phyloP scores from a whole-genome alignment of 2,113 vertebrate genomes.

The Clarias magur region DNA sequence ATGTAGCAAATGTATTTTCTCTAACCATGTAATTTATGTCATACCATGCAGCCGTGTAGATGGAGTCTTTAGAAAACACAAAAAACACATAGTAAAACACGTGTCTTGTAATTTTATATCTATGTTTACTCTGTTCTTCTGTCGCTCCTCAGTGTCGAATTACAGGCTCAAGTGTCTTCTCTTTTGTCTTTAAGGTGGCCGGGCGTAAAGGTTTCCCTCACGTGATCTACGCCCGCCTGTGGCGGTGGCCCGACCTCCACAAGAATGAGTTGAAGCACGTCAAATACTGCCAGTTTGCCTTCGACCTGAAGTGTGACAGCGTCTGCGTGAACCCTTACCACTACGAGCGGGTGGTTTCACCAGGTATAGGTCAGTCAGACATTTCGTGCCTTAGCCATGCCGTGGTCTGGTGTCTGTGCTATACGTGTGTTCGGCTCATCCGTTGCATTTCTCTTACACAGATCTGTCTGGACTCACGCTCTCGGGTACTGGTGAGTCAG shows the following conservation, averaged over 20 bases:
- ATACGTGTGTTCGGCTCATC: not conserved
- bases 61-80: not conserved
- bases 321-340: conserved; percentile 98
- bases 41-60: not conserved
- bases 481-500: conserved; percentile 78
- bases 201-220: conserved; percentile 98
- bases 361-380: conserved; percentile 85
- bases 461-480: conserved; percentile 93
- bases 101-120: not conserved
- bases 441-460: conserved; percentile 59
- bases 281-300: conserved; percentile 98
- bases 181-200: conserved; percentile 79
- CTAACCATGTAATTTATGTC: not conserved
- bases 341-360: conserved; percentile 96
- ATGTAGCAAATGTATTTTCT: not conserved
- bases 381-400: not conserved
- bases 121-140: conserved; percentile 16
- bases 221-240: conserved; percentile 94
- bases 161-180: conserved; percentile 17
- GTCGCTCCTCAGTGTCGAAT: not conserved
- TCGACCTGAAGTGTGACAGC: conserved; percentile 97
- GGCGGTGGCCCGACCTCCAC: conserved; percentile 98
- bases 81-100: not conserved
- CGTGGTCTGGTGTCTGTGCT: not conserved
- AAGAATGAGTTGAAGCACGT: conserved; percentile 99